Base-by-base conservation (phyloP, 2,888 invertebrate species). In the Glyphotaelius pellucidus region DNA sequence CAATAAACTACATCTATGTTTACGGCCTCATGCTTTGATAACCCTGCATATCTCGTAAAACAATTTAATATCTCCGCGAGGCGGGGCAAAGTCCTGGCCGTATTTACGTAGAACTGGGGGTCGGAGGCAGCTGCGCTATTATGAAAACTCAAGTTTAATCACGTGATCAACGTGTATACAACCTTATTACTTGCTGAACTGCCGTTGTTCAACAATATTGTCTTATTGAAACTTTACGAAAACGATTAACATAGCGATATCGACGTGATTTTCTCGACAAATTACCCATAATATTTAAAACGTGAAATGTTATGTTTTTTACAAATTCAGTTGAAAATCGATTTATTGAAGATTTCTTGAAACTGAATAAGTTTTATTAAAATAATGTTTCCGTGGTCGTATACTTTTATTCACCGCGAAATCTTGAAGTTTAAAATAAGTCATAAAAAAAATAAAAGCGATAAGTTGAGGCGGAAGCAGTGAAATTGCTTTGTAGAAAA, bases 61-160 rank as follows among this genome's bases (percentile, higher is more conserved):
- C 80, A 89, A 89, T 89, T 32, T 89, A 79, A 89, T 89, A 89
- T 89, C 79, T 89, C 67, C 25, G 32, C 11, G 31, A 31, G 14
- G 38, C 25, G 38, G n/a, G 47, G 42, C 35, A 83, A 83, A 35
- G 35, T 11, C 35, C 25, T n/a, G 35, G 35, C 35, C 25, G 25
- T 83, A 38, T 83, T 83, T 83, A 12, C 25, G 19, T 35, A 12
- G 35, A 5, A n/a, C 15, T 1, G 5, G 67, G 67, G 7, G 67
- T 19, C 0, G 67, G 25, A 67, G 67, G n/a, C 25, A 25, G 67
- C 25, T 67, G 67, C 25, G 67, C 83, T 83, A 35, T 83, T 35
- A 35, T 83, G 83, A 35, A 83, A 83, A 83, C 35, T 83, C 32
- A 83, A 83, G 32, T 83, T 83, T 32, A 83, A 38, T 83, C 83